These are phyloP conservation scores for Hoplias malabaricus DNA, from an alignment of 2,113 vertebrate genomes.

Conservation along the genomic window DNA sequence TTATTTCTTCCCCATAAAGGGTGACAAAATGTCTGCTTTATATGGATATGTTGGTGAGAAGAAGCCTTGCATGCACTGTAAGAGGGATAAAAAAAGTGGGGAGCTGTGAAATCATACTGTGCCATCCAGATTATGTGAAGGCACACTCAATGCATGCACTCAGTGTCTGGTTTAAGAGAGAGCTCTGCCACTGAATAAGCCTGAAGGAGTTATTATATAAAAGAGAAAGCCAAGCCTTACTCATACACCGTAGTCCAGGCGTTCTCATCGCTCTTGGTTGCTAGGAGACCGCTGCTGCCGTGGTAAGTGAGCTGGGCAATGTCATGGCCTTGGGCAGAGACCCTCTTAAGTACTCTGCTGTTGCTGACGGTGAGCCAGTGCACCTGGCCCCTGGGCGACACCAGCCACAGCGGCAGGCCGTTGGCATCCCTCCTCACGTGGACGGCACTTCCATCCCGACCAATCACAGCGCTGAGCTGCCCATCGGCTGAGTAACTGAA, in stretches of 20 bases:
- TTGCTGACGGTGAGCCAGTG: slow-evolving; percentile 95
- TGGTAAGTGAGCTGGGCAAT: slow-evolving; percentile 93
- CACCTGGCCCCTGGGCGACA: slow-evolving; percentile 88
- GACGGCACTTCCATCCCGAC: slow-evolving; percentile 80
- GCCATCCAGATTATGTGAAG: not conserved
- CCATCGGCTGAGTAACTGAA: slow-evolving; percentile 87
- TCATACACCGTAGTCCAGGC: slow-evolving; percentile 97
- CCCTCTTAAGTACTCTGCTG: slow-evolving; percentile 86
- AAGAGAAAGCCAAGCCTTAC: slow-evolving; percentile 73
- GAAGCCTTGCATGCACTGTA: not conserved
- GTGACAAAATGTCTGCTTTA: not conserved
- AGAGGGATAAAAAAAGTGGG: not conserved
- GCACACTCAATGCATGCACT: not conserved
- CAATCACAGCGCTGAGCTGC: slow-evolving; percentile 78
- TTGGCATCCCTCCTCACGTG: slow-evolving; percentile 88
- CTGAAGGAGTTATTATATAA: not conserved
- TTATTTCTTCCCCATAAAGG: not conserved
- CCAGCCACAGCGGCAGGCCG: slow-evolving; percentile 88
- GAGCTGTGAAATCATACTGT: not conserved
- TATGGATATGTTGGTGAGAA: not conserved
- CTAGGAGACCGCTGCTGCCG: slow-evolving; percentile 89
- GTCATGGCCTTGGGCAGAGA: slow-evolving; percentile 93
- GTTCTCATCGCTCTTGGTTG: slow-evolving; percentile 95
- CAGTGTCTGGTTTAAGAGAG: not conserved
- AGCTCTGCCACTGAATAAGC: not conserved